Base-by-base conservation (phyloP, 2,888 invertebrate species). In the Eudemis profundana region DNA sequence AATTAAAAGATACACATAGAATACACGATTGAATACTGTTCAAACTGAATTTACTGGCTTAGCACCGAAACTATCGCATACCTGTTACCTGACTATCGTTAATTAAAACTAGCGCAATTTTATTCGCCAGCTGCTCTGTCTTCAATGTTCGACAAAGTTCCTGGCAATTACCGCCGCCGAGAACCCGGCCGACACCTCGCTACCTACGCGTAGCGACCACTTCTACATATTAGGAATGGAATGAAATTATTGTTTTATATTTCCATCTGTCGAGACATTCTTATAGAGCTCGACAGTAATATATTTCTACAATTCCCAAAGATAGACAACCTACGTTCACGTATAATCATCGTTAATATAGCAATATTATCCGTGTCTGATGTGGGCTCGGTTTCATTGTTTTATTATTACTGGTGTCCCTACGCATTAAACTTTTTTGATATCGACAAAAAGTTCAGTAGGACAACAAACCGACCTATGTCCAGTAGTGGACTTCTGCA, bases 241-340 rank as follows among this genome's bases (percentile, higher is more conserved):
- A 47, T 59, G 47, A 46, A 46, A 59, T 59, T 59, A 59, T 59
- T 36, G 47, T 47, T 47, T 47, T 59, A 36, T 47, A 47, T 33
- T 57, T 33, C 33, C 57, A 57, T 33, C n/a, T 17, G 14, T 46
- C 4, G 19, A 33, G 54, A 12, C 29, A 56, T 56, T 44, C 12
- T 44, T 29, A 56, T 17, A 29, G 19, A 44, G 17, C 27, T 29
- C n/a, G 42, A 29, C 10, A 10, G 12, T 54, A 23, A 42, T 29
- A 56, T 40, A 27, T 29, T 40, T 29, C 29, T 56, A 19, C 2
- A 42, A n/a, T 56, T 56, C 42, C 42, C 54, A 42, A 56, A 57
- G 15, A 21, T 36, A 46, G 42, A 14, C 19, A 59, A 14, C 12
- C 47, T 47, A 47, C 40, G 47, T 36, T 33, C n/a, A n/a, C n/a